Conservation (phyloP, 2,888 invertebrate species). For the Tineola bisselliella region DNA sequence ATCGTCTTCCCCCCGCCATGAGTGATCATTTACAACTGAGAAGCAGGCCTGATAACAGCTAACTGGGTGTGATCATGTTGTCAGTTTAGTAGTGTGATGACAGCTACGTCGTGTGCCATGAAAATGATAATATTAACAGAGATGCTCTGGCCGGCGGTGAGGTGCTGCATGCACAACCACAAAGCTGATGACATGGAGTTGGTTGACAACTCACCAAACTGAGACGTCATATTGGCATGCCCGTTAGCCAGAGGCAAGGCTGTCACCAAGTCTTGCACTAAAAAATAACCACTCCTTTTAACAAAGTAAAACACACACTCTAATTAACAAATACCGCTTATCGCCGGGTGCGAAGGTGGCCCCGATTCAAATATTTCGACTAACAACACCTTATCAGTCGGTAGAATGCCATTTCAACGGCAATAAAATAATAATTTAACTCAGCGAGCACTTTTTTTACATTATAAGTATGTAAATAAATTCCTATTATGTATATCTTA, state of each 20-base stretch:
- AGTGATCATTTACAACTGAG: too few relatives aligned
- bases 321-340: not conserved
- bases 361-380: not conserved
- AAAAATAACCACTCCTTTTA: constrained; percentile 66
- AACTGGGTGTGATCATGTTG: too few relatives aligned
- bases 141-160: not conserved
- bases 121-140: constrained; percentile 1
- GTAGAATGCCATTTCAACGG: not conserved
- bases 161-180: constrained; percentile 33
- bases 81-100: too few relatives aligned
- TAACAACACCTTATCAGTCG: not conserved
- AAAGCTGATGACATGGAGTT: constrained; percentile 56
- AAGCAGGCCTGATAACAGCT: too few relatives aligned
- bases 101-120: not conserved
- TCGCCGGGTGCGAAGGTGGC: not conserved
- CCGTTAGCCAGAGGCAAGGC: constrained; percentile 68
- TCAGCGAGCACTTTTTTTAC: not conserved
- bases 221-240: constrained; percentile 65
- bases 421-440: not conserved
- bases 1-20: too few relatives aligned
- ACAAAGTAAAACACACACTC: constrained; percentile 33
- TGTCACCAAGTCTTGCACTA: constrained; percentile 69
- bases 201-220: constrained; percentile 66
- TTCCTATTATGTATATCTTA: constrained; percentile 34
- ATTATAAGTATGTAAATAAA: not conserved